Percentiles rank a stretch among this genome's conserved stretches.
Evolutionary conservation across 2,797 vertebrate species (phyloP).

Genomic region (Poecilia velifera): DNA sequence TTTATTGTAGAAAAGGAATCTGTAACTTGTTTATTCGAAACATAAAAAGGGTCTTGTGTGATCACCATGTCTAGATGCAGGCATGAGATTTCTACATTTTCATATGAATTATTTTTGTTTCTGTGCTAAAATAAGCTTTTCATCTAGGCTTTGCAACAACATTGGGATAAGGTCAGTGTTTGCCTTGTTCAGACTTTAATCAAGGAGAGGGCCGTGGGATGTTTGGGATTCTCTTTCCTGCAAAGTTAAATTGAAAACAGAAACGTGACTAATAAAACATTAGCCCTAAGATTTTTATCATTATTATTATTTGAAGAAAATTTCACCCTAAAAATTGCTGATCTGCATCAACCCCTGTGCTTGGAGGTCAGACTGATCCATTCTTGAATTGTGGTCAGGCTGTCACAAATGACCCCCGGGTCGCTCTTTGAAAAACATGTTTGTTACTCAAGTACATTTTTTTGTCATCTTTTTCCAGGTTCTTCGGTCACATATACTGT

Average conservation of each 20-base stretch:
- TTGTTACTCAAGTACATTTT: background rate
- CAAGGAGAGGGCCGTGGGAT: background rate
- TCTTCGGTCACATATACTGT: background rate
- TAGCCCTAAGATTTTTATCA: background rate
- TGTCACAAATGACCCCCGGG: background rate
- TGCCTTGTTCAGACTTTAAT: background rate
- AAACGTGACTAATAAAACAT: background rate
- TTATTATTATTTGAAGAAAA: background rate
- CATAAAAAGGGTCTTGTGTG: background rate
- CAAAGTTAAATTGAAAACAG: background rate
- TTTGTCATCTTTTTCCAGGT: background rate
- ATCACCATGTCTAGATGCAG: background rate
- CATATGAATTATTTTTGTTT: background rate
- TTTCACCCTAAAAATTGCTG: background rate
- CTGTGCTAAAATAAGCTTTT: background rate
- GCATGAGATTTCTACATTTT: background rate
- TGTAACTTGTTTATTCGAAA: background rate
- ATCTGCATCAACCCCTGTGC: background rate
- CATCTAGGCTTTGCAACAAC: background rate
- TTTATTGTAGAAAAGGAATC: background rate
- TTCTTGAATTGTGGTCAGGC: background rate
- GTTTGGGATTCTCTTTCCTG: background rate
- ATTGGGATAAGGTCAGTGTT: background rate
- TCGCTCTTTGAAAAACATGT: background rate
- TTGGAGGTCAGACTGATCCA: background rate